Evolutionary conservation across 2,888 invertebrate species (phyloP).

Genomic region (Pelosia muscerda): DNA sequence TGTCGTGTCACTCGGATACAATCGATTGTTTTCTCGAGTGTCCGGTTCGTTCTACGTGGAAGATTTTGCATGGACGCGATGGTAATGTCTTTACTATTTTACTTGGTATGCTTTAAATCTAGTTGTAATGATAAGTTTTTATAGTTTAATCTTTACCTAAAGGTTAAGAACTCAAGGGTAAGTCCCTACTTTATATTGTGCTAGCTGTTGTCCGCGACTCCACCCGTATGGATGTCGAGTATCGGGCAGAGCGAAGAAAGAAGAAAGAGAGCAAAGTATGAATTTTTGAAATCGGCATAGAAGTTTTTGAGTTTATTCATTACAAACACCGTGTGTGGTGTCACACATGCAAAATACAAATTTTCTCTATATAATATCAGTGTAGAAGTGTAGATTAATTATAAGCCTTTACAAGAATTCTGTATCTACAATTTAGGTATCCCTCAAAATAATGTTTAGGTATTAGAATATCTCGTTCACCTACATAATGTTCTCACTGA

Average conservation of each 20-base stretch:
- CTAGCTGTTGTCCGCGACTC: too few species aligned
- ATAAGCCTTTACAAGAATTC: slow-evolving; percentile 5
- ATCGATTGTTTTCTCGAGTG: slow-evolving; percentile 55
- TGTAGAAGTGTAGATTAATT: too few species aligned
- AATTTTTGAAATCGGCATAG: too few species aligned
- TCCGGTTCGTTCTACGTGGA: slow-evolving; percentile 57
- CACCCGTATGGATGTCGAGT: too few species aligned
- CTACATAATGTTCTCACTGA: background rate
- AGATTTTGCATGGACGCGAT: slow-evolving; percentile 56
- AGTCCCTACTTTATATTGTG: slow-evolving; percentile 30
- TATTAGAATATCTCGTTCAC: background rate
- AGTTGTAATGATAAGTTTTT: background rate
- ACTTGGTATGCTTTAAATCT: slow-evolving; percentile 23
- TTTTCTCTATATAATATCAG: too few species aligned
- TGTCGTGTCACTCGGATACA: slow-evolving; percentile 56
- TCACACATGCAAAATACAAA: too few species aligned
- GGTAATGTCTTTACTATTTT: slow-evolving; percentile 55
- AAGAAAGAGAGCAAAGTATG: too few species aligned
- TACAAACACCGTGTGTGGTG: too few species aligned
- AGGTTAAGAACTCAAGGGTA: slow-evolving; percentile 7
- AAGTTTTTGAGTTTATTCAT: too few species aligned
- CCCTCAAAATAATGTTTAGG: background rate
- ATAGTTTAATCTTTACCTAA: slow-evolving; percentile 19
- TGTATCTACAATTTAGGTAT: background rate
- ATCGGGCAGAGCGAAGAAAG: too few species aligned